phyloP scores from a whole-genome alignment of 2,888 invertebrate species.

The Disparrhopalites patrizii region DNA sequence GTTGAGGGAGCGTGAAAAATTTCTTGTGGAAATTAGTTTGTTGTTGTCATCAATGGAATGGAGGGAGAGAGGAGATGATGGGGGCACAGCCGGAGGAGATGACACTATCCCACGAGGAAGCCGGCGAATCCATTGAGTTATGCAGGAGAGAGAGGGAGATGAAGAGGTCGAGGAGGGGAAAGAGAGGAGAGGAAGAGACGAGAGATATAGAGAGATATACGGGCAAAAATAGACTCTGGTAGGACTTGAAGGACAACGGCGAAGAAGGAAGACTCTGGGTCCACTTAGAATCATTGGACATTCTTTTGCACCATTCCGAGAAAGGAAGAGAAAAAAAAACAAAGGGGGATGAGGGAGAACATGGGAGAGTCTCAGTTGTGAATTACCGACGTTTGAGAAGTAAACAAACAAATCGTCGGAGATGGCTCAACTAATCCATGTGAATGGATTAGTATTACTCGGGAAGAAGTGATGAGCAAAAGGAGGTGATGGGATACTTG shows the following conservation, averaged over 20 bases:
- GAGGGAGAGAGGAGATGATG: no score
- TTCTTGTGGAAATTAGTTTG: conserved; percentile 9
- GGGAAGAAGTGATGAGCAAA: neutral
- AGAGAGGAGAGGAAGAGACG: no score
- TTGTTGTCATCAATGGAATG: neutral
- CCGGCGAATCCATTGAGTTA: no score
- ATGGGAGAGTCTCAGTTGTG: neutral
- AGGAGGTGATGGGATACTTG: neutral
- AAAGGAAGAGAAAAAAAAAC: neutral
- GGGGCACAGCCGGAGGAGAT: no score
- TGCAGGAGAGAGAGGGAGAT: neutral
- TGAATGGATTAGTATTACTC: conserved; percentile 4
- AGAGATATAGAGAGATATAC: no score
- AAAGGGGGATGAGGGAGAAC: neutral
- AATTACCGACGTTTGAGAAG: neutral
- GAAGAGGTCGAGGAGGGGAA: conserved; percentile 5
- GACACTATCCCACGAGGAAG: no score
- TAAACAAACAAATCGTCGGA: conserved; percentile 31
- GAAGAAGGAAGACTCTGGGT: no score
- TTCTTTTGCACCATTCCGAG: no score
- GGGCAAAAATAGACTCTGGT: no score
- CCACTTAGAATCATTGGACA: no score
- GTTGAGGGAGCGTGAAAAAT: conserved; percentile 24
- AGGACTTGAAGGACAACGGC: no score
- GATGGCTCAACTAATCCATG: conserved; percentile 23